Conservation (phyloP, 2,113 vertebrate species). For the Hippoglossus stenolepis region DNA sequence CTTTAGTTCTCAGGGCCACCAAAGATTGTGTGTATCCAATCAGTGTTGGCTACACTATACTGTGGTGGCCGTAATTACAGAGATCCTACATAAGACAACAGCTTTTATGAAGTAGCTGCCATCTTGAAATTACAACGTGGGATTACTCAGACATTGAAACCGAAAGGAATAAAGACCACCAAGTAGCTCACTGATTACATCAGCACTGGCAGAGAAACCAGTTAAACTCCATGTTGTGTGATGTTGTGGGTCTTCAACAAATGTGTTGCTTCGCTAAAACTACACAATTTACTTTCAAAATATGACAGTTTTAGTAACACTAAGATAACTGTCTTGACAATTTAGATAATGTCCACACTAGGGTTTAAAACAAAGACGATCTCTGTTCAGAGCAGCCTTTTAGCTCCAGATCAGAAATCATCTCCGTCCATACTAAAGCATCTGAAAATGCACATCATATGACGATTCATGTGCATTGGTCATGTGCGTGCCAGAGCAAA, state of each 20-base stretch:
- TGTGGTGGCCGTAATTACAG: slow-evolving; percentile 17
- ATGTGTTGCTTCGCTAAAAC: not conserved
- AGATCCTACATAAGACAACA: slow-evolving; percentile 22
- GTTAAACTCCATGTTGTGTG: slow-evolving; percentile 1
- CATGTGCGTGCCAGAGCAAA: no score
- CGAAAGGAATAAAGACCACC: slow-evolving; percentile 28
- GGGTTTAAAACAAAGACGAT: no score
- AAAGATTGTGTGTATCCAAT: slow-evolving; percentile 29
- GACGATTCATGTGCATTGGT: no score
- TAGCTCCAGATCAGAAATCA: no score
- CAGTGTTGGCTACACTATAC: slow-evolving; percentile 26
- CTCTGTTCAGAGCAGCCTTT: no score
- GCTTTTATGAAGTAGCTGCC: not conserved
- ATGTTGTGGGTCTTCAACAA: not conserved
- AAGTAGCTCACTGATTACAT: slow-evolving; percentile 39
- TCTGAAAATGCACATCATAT: no score
- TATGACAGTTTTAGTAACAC: not conserved
- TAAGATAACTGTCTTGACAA: no score
- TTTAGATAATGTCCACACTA: no score
- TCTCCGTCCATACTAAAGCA: no score
- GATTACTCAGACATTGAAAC: slow-evolving; percentile 1
- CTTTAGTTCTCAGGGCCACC: not conserved
- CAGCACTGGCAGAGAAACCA: slow-evolving; percentile 24
- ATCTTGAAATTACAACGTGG: slow-evolving; percentile 19
- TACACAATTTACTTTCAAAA: not conserved